A percentile compares a stretch with the other conserved stretches of the same genome.
Evolutionary conservation across 2,888 invertebrate genomes (phyloP).

Genomic region (Calameuta filiformis): DNA sequence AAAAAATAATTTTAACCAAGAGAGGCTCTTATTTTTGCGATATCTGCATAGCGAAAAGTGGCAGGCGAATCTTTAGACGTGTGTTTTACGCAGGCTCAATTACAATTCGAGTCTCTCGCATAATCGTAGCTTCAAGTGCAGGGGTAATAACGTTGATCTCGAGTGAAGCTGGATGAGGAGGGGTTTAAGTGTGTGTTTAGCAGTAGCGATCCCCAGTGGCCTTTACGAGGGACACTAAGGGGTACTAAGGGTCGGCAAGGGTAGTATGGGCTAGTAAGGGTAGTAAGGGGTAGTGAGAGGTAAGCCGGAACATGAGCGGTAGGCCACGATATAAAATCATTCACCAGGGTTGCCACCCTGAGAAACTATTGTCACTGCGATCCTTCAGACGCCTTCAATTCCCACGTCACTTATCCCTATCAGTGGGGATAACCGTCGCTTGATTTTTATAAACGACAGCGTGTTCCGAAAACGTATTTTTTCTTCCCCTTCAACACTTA

Average conservation of each 20-base stretch:
- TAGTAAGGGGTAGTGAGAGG: conserved; percentile 34
- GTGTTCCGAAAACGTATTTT: background rate
- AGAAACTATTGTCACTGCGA: conserved; percentile 10
- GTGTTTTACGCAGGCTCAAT: background rate
- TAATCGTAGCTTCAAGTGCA: background rate
- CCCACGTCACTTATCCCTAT: background rate
- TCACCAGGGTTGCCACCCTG: conserved; percentile 10
- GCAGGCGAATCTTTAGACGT: background rate
- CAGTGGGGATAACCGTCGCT: background rate
- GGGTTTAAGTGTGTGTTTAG: conserved; percentile 52
- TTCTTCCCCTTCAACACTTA: background rate
- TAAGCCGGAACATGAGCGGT: conserved; percentile 27
- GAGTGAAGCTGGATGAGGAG: conserved; percentile 32
- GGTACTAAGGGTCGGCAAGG: conserved; percentile 27
- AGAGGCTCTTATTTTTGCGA: background rate
- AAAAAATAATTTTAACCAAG: background rate
- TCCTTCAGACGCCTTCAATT: background rate
- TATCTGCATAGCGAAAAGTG: background rate
- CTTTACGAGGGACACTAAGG: conserved; percentile 42
- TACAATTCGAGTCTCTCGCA: background rate
- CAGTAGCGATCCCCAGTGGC: conserved; percentile 43
- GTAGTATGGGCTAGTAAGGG: conserved; percentile 17
- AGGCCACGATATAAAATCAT: conserved; percentile 40
- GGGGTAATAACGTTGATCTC: conserved; percentile 43
- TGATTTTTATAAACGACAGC: background rate